A percentile compares a stretch with the other conserved stretches of the same genome.
phyloP scores from a whole-genome alignment of 2,888 invertebrate species.

The Marasmarcha lunaedactyla region DNA sequence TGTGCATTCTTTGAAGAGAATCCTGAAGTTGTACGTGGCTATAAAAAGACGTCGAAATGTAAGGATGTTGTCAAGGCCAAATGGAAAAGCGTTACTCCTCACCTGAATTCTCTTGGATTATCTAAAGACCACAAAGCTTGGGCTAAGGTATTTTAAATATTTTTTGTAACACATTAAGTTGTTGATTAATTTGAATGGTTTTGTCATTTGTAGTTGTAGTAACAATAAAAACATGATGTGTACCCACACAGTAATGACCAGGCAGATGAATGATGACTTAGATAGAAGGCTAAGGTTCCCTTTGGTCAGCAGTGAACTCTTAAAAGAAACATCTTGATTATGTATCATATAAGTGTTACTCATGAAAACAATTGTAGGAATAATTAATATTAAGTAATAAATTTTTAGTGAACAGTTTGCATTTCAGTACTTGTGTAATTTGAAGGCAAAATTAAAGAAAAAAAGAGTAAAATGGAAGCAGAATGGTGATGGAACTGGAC shows the following conservation, averaged over 20 bases:
- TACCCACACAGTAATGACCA: too few species aligned
- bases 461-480: slow-evolving; percentile 18
- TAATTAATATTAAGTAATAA: too few species aligned
- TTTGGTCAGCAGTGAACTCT: too few species aligned
- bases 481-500: slow-evolving; percentile 15
- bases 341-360: too few species aligned
- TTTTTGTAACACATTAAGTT: slow-evolving; percentile 13
- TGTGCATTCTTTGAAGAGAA: slow-evolving; percentile 16
- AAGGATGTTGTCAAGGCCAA: slow-evolving; percentile 12
- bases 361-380: too few species aligned
- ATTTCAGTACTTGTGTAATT: slow-evolving; percentile 17
- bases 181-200: slow-evolving; percentile 4
- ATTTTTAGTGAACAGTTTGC: too few species aligned
- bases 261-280: too few species aligned
- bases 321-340: too few species aligned
- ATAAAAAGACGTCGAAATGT: slow-evolving; percentile 12
- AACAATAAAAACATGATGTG: too few species aligned
- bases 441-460: slow-evolving; percentile 18
- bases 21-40: slow-evolving; percentile 15
- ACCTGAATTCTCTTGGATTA: slow-evolving; percentile 13
- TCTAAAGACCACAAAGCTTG: slow-evolving; percentile 11
- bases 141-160: slow-evolving; percentile 12
- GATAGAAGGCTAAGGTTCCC: too few species aligned
- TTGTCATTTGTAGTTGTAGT: too few species aligned
- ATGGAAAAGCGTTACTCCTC: slow-evolving; percentile 14